Evolutionary conservation across 1,140 invertebrate genomes (phyloP), one percentile per base, ranked within the genome.

Genomic region (Nasonia vitripennis): DNA sequence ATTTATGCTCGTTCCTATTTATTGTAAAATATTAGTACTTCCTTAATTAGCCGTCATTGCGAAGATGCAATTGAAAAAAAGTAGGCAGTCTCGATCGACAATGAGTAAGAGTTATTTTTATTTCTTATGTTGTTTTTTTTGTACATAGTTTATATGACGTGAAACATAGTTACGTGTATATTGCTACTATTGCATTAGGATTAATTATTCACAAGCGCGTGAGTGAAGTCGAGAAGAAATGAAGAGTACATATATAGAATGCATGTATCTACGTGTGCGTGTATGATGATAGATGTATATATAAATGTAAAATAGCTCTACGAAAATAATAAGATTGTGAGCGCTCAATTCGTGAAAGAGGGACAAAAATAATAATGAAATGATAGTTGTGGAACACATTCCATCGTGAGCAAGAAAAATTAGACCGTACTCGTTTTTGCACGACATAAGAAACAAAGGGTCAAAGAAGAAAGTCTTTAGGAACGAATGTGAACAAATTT

Each of bases 61-160:
- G n/a, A 85, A 78, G n/a, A 67, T 55, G 70, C 23, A 62, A 77
- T 12, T 34, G 27, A 77, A 83, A 37, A 79, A 83, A 62, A 77
- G 41, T 77, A 86, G 68, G 31, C 48, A 80, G 48, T 79, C 83
- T 84, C 78, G 77, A 74, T 84, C 77, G 68, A 85, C 34, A 85
- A 7, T 45, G 83, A 45, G 82, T 78, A 31, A 81, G 48, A 82
- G 83, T 82, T 87, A 71, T 78, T 87, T 82, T 71, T 86, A 82
- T 90, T 85, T 88, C 84, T 89, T 90, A 86, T 87, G 78, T 92
- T 90, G 86, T 92, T 91, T 91, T n/a, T 34, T 90, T 89, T 91
- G 90, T 90, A 91, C 87, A 90, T 92, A 92, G 89, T 91, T 91
- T 90, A 89, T 89, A 89, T 83, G 83, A 86, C 85, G 84, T 85